A percentile compares a stretch with the other conserved stretches of the same genome.
Evolutionary conservation across 2,888 invertebrate species (phyloP).

Genomic region (Rhyacophila evoluta): DNA sequence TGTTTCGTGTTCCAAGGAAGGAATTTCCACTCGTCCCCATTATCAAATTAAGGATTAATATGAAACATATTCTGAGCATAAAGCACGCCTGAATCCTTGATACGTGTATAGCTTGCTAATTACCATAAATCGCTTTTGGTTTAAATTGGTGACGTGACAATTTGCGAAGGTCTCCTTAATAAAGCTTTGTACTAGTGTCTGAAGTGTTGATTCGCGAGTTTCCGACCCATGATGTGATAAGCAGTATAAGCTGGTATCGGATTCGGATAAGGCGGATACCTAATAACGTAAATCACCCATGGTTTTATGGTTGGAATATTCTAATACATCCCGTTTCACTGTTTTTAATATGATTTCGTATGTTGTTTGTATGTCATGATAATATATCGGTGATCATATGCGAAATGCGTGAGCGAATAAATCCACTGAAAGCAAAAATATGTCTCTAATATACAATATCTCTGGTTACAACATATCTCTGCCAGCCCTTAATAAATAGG

Average conservation of each 20-base stretch:
- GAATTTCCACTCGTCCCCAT: neutral
- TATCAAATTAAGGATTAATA: conserved; percentile 7
- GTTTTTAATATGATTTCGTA: neutral
- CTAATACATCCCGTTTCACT: neutral
- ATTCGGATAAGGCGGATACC: conserved; percentile 42
- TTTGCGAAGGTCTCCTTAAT: neutral
- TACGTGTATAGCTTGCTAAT: neutral
- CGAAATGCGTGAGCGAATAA: too few relatives aligned
- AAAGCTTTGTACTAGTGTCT: neutral
- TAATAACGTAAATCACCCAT: conserved; percentile 40
- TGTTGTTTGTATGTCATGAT: neutral
- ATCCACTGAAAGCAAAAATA: too few relatives aligned
- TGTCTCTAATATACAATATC: too few relatives aligned
- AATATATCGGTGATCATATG: neutral
- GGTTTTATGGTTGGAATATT: neutral
- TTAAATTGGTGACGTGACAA: conserved; percentile 11
- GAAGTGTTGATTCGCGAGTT: neutral
- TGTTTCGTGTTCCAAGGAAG: too few relatives aligned
- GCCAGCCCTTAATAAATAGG: too few relatives aligned
- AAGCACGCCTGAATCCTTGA: neutral
- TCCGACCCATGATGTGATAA: neutral
- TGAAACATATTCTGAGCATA: neutral
- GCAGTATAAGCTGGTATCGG: neutral
- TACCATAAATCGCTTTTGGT: neutral
- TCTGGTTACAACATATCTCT: too few relatives aligned